Evolutionary conservation across 2,797 vertebrate genomes (phyloP), one percentile per base, ranked within the genome.

Genomic region (Nothura maculosa): DNA sequence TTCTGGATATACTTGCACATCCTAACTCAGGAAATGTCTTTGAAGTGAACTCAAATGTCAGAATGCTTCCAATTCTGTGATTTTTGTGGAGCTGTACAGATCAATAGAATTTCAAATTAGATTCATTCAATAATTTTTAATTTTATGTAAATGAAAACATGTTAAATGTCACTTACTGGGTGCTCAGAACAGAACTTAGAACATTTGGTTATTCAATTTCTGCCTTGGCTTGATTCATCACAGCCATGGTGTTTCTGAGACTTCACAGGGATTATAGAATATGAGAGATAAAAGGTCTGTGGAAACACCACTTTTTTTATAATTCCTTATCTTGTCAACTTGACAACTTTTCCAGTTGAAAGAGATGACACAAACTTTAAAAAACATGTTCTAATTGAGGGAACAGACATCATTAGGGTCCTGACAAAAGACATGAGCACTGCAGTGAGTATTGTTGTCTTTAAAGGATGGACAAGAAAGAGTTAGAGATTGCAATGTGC

Each of bases 391-490:
- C 48, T 92, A 80, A 75, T 60, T 45, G 68, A 45, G 61, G 20
- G 30, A 55, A 77, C 43, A 72, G 89, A 85, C 86, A 85, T 50
- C 34, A 92, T 89, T 76, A 77, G 42, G 63, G 73, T 25, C 86
- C 76, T 90, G 72, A 81, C 86, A 85, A 85, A 85, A 89, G 88
- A 90, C 69, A 58, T 21, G 60, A 89, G 20, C 21, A 8, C 67
- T 78, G 74, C 60, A 67, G 61, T 74, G 91, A 91, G 66, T 85
- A 80, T 78, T 93, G 74, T 91, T 95, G 63, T 68, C 74, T 93
- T 94, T 96, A 70, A 91, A 94, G 86, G 80, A 92, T 81, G 84
- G 85, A 90, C 81, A 93, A 93, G 54, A 82, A 90, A 60, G 80
- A 61, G 67, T 42, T 74, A 76, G 60, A 85, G 81, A 70, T 55